phyloP scores from a whole-genome alignment of 2,888 invertebrate genomes.

The Epiblema foenella region DNA sequence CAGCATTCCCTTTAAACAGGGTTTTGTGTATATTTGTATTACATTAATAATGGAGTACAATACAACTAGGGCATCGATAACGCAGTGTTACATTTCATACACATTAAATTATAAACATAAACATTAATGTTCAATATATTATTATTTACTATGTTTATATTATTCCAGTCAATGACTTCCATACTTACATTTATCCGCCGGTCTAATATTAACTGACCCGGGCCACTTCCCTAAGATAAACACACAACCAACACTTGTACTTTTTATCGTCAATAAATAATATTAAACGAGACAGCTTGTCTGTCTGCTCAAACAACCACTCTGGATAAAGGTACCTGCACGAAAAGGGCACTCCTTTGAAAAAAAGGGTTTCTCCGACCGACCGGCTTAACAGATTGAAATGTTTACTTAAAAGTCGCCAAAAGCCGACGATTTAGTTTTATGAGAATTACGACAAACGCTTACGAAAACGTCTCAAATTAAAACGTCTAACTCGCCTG shows the following conservation, averaged over 20 bases:
- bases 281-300: slow-evolving; percentile 33
- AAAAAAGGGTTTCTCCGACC: slow-evolving; percentile 6
- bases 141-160: neutral
- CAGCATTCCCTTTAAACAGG: too few relatives aligned
- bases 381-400: neutral
- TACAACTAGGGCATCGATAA: slow-evolving; percentile 3
- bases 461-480: neutral
- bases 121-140: neutral
- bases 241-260: slow-evolving; percentile 23
- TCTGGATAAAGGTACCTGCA: slow-evolving; percentile 24
- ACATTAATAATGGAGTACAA: neutral
- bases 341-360: slow-evolving; percentile 22
- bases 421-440: neutral
- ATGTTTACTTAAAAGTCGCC: slow-evolving; percentile 3
- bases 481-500: neutral
- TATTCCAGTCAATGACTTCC: slow-evolving; percentile 28
- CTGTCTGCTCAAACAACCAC: neutral
- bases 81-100: neutral
- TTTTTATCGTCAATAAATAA: slow-evolving; percentile 37
- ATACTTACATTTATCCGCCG: slow-evolving; percentile 47
- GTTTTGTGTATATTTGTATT: neutral
- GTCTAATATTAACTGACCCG: slow-evolving; percentile 67
- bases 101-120: too few relatives aligned
- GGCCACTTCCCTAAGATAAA: slow-evolving; percentile 54
- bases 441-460: neutral